phyloP scores from a whole-genome alignment of 2,888 invertebrate genomes.

The Aquatica leii region DNA sequence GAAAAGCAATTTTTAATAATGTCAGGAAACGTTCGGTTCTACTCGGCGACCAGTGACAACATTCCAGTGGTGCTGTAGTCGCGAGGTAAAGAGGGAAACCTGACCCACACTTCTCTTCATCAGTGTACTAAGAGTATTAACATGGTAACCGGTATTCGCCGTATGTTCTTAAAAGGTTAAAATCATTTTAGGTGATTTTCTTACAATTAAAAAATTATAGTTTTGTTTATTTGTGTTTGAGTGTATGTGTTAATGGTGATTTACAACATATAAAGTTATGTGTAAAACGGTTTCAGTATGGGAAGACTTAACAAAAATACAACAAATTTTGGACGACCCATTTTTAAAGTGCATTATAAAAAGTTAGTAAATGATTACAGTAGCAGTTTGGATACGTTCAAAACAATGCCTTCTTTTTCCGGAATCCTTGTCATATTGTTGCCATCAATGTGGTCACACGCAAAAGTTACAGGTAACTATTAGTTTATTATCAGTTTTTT shows the following conservation, averaged over 20 bases:
- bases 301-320: conserved; percentile 63
- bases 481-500: not conserved
- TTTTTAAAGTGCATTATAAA: conserved; percentile 67
- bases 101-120: conserved; percentile 45
- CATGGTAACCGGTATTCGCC: conserved; percentile 27
- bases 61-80: conserved; percentile 51
- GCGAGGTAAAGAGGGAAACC: conserved; percentile 44
- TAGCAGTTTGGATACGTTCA: conserved; percentile 56
- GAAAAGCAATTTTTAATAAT: conserved; percentile 1
- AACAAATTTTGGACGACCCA: conserved; percentile 59
- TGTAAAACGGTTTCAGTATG: conserved; percentile 53
- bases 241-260: conserved; percentile 5
- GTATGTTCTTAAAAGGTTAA: conserved; percentile 10
- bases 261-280: conserved; percentile 28
- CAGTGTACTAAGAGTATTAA: conserved; percentile 44
- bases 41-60: conserved; percentile 56
- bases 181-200: not conserved
- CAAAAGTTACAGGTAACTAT: conserved; percentile 65
- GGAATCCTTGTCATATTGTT: conserved; percentile 68
- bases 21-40: conserved; percentile 43
- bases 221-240: not conserved
- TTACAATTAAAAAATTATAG: conserved; percentile 1
- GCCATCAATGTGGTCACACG: conserved; percentile 68
- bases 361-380: conserved; percentile 67
- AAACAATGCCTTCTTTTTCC: conserved; percentile 64